Evolutionary conservation across 2,797 vertebrate genomes (phyloP).

Genomic region (Amblyraja radiata): DNA sequence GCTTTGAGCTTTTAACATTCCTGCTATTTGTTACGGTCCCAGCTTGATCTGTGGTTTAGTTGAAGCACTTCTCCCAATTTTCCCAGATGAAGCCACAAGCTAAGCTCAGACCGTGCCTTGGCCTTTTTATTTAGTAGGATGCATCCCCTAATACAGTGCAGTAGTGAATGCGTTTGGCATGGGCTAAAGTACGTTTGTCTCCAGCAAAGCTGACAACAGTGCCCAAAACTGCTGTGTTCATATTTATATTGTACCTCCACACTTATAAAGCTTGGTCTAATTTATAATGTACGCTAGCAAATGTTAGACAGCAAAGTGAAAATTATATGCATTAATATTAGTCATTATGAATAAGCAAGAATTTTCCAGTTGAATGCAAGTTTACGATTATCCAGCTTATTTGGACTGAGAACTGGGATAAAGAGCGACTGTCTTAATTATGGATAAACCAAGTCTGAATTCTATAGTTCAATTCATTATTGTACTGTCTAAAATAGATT

Average conservation of each 20-base stretch:
- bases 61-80: neutral
- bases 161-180: neutral
- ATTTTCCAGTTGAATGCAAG: neutral
- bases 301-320: neutral
- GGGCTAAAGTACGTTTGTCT: neutral
- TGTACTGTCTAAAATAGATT: slow-evolving; percentile 2
- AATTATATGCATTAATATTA: neutral
- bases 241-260: neutral
- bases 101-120: neutral
- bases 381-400: neutral
- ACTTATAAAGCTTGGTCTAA: neutral
- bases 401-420: neutral
- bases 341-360: neutral
- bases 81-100: neutral
- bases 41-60: neutral
- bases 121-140: neutral
- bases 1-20: neutral
- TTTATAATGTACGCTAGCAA: neutral
- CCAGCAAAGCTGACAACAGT: neutral
- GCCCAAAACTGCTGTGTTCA: neutral
- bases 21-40: neutral
- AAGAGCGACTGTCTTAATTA: neutral
- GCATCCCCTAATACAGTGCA: neutral
- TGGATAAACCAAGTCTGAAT: neutral
- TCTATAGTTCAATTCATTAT: slow-evolving; percentile 12